Base-by-base conservation (phyloP, 2,797 vertebrate genomes). In the Acomys russatus region DNA sequence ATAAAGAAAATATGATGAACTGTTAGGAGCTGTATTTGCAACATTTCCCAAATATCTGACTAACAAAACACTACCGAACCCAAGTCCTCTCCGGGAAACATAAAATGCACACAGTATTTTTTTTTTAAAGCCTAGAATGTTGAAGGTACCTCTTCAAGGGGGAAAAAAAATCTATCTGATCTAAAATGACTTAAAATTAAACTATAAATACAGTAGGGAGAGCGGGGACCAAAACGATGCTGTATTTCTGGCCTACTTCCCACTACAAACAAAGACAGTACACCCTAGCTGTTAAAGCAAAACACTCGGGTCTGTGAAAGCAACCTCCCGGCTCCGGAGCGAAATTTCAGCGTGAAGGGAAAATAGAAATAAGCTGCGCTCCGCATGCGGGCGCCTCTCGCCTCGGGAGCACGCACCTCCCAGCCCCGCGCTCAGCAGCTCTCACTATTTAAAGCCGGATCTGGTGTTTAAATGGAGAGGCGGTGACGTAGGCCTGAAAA, bases 391-490 rank as follows among this genome's bases (percentile, higher is more conserved):
- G 33, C 64, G 66, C n/a, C 98, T 94, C 97, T 96, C 97, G 64
- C 74, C 96, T 93, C 97, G 94, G 97, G 96, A 98, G 95, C 98
- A 98, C 95, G 98, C 98, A 98, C 98, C 98, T 99, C 98, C 93
- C 95, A 97, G 98, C 98, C 99, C 98, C 98, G 98, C 97, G 97
- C 98, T 61, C 95, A 96, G 97, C 98, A 96, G 98, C 98, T 97
- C 98, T 99, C 99, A 99, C 99, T 99, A 99, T 99, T 99, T 99
- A 99, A 99, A 99, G 99, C 99, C 96, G 99, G 97, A 99, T 98
- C 98, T 99, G 99, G 98, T 98, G 99, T 99, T 99, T 99, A 99
- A 99, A 99, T 99, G 99, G 99, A 98, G 99, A 99, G 99, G 98
- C 99, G 97, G 98, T 99, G 99, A 99, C 99, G 99, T 99, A 99